These are phyloP conservation scores for Cataglyphis livida DNA, from an alignment of 2,888 invertebrate genomes.

Conservation along the genomic window DNA sequence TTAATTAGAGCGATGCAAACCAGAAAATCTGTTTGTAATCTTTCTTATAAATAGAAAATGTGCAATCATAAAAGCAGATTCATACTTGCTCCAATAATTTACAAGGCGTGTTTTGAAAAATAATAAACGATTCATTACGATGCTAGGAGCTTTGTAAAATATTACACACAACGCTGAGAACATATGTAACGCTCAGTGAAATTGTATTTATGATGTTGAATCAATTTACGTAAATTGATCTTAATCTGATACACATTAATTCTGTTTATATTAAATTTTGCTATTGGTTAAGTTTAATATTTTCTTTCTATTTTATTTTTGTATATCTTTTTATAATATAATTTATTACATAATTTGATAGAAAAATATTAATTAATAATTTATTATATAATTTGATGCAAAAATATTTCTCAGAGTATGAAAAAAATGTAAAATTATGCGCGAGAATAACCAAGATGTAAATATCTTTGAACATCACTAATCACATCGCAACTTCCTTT, in stretches of 20 bases:
- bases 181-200: background rate
- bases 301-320: background rate
- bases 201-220: background rate
- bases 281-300: background rate
- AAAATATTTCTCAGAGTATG: background rate
- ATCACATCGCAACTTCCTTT: slow-evolving; percentile 32
- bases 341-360: background rate
- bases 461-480: background rate
- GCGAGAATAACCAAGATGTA: background rate
- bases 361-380: background rate
- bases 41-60: slow-evolving; percentile 29
- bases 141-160: slow-evolving; percentile 5
- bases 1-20: slow-evolving; percentile 50
- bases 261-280: background rate
- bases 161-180: background rate
- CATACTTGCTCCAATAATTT: slow-evolving; percentile 50
- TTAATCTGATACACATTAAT: background rate
- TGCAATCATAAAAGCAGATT: background rate
- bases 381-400: background rate
- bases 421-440: background rate
- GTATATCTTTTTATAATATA: background rate
- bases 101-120: background rate
- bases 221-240: background rate
- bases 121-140: slow-evolving; percentile 7
- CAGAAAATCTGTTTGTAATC: slow-evolving; percentile 21